Evolutionary conservation across 1,140 invertebrate genomes (phyloP).

Genomic region (Venustaconcha ellipsiformis): DNA sequence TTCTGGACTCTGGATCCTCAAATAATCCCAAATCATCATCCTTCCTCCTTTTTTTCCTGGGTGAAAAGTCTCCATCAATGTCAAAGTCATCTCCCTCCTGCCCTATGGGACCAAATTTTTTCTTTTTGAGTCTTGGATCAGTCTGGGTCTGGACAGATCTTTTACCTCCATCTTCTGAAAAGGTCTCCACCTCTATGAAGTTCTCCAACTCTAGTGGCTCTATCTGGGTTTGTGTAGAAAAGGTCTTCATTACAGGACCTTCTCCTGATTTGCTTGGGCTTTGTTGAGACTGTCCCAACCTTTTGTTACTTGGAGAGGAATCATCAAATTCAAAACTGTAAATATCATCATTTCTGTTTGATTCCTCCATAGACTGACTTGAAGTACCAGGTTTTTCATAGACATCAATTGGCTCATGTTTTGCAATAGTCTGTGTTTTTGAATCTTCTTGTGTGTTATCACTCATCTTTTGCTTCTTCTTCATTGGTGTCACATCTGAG

Average conservation of each 20-base stretch:
- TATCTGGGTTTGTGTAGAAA: conserved; percentile 48
- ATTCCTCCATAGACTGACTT: background rate
- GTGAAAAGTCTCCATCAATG: conserved; percentile 39
- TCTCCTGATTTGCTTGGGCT: conserved; percentile 23
- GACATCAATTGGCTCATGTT: background rate
- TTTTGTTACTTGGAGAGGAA: conserved; percentile 14
- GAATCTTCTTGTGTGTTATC: conserved; percentile 7
- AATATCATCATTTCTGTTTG: conserved; percentile 29
- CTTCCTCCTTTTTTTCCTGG: conserved; percentile 42
- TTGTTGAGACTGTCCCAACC: conserved; percentile 16
- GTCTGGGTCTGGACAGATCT: conserved; percentile 64
- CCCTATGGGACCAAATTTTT: conserved; percentile 62
- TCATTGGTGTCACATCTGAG: conserved; percentile 18
- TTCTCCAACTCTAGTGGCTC: conserved; percentile 32
- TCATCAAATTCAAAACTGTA: conserved; percentile 47
- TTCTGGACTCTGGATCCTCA: conserved; percentile 60
- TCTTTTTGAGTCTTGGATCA: conserved; percentile 61
- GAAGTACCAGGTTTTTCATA: conserved; percentile 5
- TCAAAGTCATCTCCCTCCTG: conserved; percentile 49
- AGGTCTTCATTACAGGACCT: conserved; percentile 37
- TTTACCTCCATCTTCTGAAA: conserved; percentile 53
- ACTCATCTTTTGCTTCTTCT: conserved; percentile 25
- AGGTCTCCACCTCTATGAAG: conserved; percentile 64
- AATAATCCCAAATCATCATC: conserved; percentile 60
- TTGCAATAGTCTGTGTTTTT: conserved; percentile 16